These are phyloP conservation scores for Steatocranus sp. DNA, from an alignment of 2,797 vertebrate genomes.

Conservation along the genomic window DNA sequence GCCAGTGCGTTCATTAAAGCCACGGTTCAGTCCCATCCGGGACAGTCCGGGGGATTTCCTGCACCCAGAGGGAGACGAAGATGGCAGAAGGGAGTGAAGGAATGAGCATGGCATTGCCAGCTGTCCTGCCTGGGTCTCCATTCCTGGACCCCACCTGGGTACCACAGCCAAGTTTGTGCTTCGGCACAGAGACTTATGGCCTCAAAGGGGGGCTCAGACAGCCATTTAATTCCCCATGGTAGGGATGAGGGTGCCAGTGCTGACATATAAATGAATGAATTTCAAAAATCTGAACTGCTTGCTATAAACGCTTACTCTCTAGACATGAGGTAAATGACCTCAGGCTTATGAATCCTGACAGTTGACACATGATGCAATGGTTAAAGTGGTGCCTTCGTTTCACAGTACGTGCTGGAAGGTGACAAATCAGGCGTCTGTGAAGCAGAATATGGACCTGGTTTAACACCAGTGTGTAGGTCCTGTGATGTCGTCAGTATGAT, in stretches of 20 bases:
- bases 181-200: background rate
- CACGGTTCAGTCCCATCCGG: background rate
- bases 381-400: conserved; percentile 12
- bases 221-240: background rate
- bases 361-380: conserved; percentile 27
- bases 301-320: background rate
- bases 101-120: conserved; percentile 17
- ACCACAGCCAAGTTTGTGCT: conserved; percentile 45
- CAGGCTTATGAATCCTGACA: conserved; percentile 28
- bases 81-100: conserved; percentile 4
- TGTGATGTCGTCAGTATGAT: rapidly evolving
- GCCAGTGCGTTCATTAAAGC: conserved; percentile 30
- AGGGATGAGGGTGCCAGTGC: background rate
- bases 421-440: background rate
- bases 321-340: conserved; percentile 19
- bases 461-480: background rate
- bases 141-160: background rate
- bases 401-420: conserved; percentile 9
- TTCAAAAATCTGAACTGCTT: conserved; percentile 17
- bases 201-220: conserved; percentile 11
- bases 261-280: conserved; percentile 38
- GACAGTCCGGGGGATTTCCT: conserved; percentile 50
- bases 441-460: background rate
- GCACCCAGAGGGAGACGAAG: background rate
- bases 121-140: conserved; percentile 7